Evolutionary conservation across 1,140 invertebrate genomes (phyloP).

Genomic region (Ylistrum balloti): DNA sequence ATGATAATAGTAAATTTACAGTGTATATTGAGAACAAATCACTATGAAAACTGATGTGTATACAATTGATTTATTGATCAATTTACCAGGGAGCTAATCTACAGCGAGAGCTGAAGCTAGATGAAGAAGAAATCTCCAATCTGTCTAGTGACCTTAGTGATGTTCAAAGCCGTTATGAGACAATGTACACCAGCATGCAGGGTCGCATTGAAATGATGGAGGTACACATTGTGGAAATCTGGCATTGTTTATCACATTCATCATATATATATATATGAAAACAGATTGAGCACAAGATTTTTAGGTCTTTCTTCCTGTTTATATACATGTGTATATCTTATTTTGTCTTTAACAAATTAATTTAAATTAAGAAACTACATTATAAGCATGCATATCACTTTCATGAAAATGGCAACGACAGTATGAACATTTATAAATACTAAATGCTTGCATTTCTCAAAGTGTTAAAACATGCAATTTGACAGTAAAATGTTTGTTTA

Average conservation of each 20-base stretch:
- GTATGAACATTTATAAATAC: no score
- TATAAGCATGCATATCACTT: no score
- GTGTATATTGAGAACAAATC: no score
- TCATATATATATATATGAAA: no score
- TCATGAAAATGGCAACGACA: neutral
- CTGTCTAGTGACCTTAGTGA: slow-evolving; percentile 63
- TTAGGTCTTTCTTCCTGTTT: no score
- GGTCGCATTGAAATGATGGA: slow-evolving; percentile 68
- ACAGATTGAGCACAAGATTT: no score
- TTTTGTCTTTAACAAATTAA: no score
- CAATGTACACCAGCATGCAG: slow-evolving; percentile 69
- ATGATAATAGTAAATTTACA: no score
- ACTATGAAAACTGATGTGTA: neutral
- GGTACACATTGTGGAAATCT: slow-evolving; percentile 57
- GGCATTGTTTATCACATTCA: neutral
- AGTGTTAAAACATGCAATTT: no score
- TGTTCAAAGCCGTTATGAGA: slow-evolving; percentile 69
- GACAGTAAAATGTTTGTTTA: neutral
- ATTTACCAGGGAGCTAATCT: slow-evolving; percentile 73
- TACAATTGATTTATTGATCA: slow-evolving; percentile 26
- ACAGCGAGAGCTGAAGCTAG: slow-evolving; percentile 73
- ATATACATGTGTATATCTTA: no score
- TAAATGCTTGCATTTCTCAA: no score
- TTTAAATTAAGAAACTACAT: no score
- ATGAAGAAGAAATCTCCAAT: slow-evolving; percentile 70